phyloP scores from a whole-genome alignment of 2,888 invertebrate species.

The Volucella inanis region DNA sequence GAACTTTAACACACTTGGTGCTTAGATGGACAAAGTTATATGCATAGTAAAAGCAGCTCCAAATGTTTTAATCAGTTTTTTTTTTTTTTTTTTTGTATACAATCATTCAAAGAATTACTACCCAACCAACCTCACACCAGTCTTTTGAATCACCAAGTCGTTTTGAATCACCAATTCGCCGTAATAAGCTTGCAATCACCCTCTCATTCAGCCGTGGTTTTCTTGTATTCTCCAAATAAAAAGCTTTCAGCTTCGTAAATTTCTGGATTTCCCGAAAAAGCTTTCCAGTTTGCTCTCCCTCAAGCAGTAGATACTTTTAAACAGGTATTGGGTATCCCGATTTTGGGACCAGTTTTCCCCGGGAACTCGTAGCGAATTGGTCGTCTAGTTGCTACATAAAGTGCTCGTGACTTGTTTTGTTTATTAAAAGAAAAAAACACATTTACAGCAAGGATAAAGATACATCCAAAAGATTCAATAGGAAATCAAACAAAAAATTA shows the following conservation, averaged over 20 bases:
- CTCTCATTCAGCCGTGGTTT: slow-evolving; percentile 47
- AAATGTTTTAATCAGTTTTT: slow-evolving; percentile 11
- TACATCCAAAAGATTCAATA: neutral
- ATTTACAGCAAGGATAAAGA: neutral
- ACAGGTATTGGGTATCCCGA: slow-evolving; percentile 61
- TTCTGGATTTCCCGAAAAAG: slow-evolving; percentile 58
- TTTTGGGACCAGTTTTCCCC: slow-evolving; percentile 83
- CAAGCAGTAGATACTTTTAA: neutral
- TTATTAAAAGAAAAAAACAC: slow-evolving; percentile 24
- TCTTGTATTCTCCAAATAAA: neutral
- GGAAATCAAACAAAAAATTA: slow-evolving; percentile 12
- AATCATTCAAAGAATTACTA: neutral
- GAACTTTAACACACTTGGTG: too few species aligned
- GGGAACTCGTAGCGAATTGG: slow-evolving; percentile 82
- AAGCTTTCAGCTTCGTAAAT: slow-evolving; percentile 52
- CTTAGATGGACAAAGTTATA: too few species aligned
- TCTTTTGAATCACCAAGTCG: too few species aligned
- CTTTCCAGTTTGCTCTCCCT: slow-evolving; percentile 39
- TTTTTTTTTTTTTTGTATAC: too few species aligned
- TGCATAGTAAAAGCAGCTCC: too few species aligned
- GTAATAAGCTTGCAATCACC: neutral
- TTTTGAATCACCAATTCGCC: slow-evolving; percentile 52
- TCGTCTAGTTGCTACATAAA: slow-evolving; percentile 57
- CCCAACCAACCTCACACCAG: neutral
- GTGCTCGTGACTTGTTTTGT: slow-evolving; percentile 7